phyloP scores from a whole-genome alignment of 2,113 vertebrate genomes.

The Epinephelus moara region DNA sequence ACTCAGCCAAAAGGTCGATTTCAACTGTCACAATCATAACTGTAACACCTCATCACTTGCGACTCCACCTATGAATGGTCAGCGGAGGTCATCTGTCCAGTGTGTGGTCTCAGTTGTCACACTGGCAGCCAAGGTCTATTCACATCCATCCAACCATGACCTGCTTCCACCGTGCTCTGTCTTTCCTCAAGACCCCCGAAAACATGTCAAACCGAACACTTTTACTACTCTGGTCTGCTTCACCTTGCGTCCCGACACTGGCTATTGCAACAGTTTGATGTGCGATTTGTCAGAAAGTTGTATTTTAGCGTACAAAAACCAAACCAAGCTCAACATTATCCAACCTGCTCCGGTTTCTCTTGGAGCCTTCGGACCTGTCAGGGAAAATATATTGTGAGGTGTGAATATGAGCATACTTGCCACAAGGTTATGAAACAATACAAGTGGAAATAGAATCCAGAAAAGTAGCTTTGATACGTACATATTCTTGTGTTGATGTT shows the following conservation, averaged over 20 bases:
- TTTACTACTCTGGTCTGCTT: slow-evolving; percentile 71
- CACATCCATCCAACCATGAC: slow-evolving; percentile 71
- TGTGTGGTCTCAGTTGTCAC: slow-evolving; percentile 78
- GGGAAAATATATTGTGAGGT: background rate
- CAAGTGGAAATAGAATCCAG: background rate
- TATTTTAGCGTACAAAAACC: slow-evolving; percentile 51
- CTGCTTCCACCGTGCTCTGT: slow-evolving; percentile 73
- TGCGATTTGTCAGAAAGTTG: slow-evolving; percentile 64
- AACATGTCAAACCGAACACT: slow-evolving; percentile 75
- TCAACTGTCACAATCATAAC: slow-evolving; percentile 35
- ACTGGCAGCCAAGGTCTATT: slow-evolving; percentile 69
- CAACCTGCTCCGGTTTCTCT: slow-evolving; percentile 34
- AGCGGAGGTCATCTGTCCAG: slow-evolving; percentile 63
- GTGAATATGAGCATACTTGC: background rate
- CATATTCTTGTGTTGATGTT: background rate
- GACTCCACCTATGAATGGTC: slow-evolving; percentile 54
- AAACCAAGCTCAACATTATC: slow-evolving; percentile 40
- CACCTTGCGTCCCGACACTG: slow-evolving; percentile 52
- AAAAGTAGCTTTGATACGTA: background rate
- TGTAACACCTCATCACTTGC: slow-evolving; percentile 47
- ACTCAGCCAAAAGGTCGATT: slow-evolving; percentile 39
- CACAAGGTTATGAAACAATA: background rate
- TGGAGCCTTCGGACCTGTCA: slow-evolving; percentile 16
- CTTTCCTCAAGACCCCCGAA: slow-evolving; percentile 73
- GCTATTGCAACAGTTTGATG: slow-evolving; percentile 42